phyloP scores from a whole-genome alignment of 2,113 vertebrate genomes.

The Rhineura floridana region DNA sequence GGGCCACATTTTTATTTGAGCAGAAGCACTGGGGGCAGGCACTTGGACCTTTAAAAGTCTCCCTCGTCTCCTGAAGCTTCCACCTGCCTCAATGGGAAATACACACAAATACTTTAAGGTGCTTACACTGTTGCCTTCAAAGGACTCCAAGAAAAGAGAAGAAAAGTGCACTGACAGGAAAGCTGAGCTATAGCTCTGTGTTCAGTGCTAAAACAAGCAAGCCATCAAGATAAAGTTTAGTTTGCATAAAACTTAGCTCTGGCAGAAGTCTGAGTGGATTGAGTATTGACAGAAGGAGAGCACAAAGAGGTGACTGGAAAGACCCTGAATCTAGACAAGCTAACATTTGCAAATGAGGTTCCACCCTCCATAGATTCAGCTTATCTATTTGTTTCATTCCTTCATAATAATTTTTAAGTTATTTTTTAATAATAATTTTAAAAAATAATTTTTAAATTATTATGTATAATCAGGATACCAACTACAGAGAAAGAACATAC shows the following conservation, averaged over 20 bases:
- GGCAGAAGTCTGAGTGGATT: background rate
- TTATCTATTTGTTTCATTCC: background rate
- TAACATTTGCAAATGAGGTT: background rate
- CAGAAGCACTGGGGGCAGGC: background rate
- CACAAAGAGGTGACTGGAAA: slow-evolving; percentile 31
- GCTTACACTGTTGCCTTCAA: background rate
- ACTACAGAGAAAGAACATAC: no score
- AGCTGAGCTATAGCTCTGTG: background rate
- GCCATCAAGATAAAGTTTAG: slow-evolving; percentile 14
- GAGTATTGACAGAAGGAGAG: slow-evolving; percentile 4
- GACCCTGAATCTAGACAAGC: background rate
- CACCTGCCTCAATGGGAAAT: background rate
- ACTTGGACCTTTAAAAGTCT: background rate
- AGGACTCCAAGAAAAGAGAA: background rate
- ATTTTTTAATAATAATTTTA: no score
- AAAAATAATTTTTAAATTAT: no score
- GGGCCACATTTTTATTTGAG: background rate
- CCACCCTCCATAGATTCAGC: background rate
- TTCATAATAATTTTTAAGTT: no score
- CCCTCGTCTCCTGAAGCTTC: background rate
- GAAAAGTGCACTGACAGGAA: background rate
- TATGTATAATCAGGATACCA: no score
- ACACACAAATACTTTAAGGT: background rate
- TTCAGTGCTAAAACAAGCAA: background rate
- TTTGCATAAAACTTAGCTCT: slow-evolving; percentile 16